Evolutionary conservation across 1,140 invertebrate species (phyloP), one percentile per base, ranked within the genome.

Genomic region (Drosophila pectinifera): DNA sequence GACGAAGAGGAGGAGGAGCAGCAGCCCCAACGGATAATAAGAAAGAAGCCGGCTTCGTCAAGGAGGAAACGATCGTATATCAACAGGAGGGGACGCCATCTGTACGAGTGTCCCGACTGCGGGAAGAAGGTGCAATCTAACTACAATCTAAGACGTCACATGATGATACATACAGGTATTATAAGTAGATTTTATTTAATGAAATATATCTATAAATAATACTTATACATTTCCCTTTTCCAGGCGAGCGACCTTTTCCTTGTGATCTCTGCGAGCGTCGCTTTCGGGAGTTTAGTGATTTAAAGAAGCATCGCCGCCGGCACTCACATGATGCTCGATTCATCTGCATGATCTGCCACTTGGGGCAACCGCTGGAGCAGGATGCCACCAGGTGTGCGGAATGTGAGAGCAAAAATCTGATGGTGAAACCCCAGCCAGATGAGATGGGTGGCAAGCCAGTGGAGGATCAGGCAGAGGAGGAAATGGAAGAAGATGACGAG

Each of bases 311-410:
- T 79, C 91, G 93, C 5, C 75, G 93, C 5, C 93, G 92, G 6
- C 94, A 95, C 74, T 93, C 93, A 0, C 93, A 94, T 18, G 93
- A 94, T 61, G 92, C 92, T 16, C 93, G 94, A 7, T 96, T 94
- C 85, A 93, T 94, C 14, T 96, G 96, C 82, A 92, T 92, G 91
- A 86, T 92, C 46, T 92, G 91, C 46, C 83, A 73, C 16, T 13
- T 61, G 26, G 68, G 80, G 2, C 28, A 67, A 26, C 91, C 91
- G 10, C 64, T 59, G 53, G 78, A 80, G 38, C 78, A 90, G 65
- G 91, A 92, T 61, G 81, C 89, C 13, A 92, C 81, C 10, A 82
- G 91, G 11, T 92, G 91, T 75, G 56, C 49, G 10, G 73, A 78
- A 0, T 92, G 91, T 18, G 83, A 91, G 51, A 77, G 78, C 46